These are phyloP conservation scores for Phenganax subtilis DNA, from an alignment of 92 coral and sea anemone species.

Conservation along the genomic window DNA sequence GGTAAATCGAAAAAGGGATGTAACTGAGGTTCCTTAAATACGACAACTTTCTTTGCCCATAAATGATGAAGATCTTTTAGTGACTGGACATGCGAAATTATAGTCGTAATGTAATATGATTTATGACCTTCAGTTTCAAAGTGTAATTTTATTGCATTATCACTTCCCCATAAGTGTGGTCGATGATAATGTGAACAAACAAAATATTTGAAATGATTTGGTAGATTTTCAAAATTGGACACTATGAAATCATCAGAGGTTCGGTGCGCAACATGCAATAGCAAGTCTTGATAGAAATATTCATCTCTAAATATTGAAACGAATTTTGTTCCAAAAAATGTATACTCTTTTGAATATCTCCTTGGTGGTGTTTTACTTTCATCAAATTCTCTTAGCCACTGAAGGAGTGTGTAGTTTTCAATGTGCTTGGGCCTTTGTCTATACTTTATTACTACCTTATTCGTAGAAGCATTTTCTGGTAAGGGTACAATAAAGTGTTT, in stretches of 20 bases:
- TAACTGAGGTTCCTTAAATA: not conserved
- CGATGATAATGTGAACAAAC: not conserved
- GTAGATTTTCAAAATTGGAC: not conserved
- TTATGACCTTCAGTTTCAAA: not conserved
- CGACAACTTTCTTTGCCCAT: not conserved
- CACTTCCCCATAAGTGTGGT: not conserved
- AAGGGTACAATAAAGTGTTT: not conserved
- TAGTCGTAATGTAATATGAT: not conserved
- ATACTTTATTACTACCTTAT: not conserved
- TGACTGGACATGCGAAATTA: not conserved
- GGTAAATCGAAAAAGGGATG: not conserved
- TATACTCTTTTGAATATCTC: not conserved
- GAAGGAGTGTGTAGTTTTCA: not conserved
- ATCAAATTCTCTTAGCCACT: constrained; percentile 33
- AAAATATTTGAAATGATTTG: not conserved
- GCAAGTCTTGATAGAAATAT: not conserved
- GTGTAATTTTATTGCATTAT: not conserved
- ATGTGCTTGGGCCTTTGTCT: not conserved
- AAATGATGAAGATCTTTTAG: constrained; percentile 3
- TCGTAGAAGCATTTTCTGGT: not conserved
- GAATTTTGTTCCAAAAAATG: constrained; percentile 33
- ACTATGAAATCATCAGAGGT: not conserved
- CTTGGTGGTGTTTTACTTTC: not conserved
- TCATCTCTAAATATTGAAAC: constrained; percentile 13
- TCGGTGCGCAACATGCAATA: not conserved